These are phyloP conservation scores for Tridacna crocea DNA, from an alignment of 2,888 invertebrate genomes.

Conservation along the genomic window DNA sequence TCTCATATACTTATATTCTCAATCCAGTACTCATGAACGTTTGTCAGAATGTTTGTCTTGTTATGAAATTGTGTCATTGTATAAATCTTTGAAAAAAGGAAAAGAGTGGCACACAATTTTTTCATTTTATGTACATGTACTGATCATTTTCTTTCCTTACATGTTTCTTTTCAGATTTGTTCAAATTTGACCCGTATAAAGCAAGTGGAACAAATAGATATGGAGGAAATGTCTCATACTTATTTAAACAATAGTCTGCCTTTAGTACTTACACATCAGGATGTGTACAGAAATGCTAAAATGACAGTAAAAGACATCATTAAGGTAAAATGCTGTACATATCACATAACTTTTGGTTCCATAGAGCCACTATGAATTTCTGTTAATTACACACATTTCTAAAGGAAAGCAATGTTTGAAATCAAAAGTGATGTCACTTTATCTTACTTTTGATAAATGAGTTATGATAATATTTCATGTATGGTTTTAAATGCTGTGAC, in stretches of 20 bases:
- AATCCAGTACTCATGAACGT: too few relatives aligned
- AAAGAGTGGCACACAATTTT: neutral
- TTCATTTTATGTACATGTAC: neutral
- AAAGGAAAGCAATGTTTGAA: too few relatives aligned
- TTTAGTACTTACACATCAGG: neutral
- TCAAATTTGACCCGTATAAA: slow-evolving; percentile 27
- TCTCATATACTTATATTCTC: too few relatives aligned
- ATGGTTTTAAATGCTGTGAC: too few relatives aligned
- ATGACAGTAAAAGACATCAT: slow-evolving; percentile 8
- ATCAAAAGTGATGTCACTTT: too few relatives aligned
- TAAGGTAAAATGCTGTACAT: slow-evolving; percentile 22
- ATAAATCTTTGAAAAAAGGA: neutral
- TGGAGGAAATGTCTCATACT: slow-evolving; percentile 11
- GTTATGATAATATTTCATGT: too few relatives aligned
- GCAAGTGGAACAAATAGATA: neutral
- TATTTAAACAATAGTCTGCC: neutral
- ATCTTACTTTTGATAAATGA: too few relatives aligned
- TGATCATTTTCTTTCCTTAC: neutral
- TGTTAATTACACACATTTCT: too few relatives aligned
- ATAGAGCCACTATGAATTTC: too few relatives aligned
- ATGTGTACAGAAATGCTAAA: slow-evolving; percentile 9
- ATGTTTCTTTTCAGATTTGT: slow-evolving; percentile 32
- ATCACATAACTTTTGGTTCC: slow-evolving; percentile 86
- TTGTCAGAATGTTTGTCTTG: too few relatives aligned
- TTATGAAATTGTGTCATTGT: too few relatives aligned